Base-by-base conservation (phyloP, 2,888 invertebrate species). In the Rhagonycha fulva region DNA sequence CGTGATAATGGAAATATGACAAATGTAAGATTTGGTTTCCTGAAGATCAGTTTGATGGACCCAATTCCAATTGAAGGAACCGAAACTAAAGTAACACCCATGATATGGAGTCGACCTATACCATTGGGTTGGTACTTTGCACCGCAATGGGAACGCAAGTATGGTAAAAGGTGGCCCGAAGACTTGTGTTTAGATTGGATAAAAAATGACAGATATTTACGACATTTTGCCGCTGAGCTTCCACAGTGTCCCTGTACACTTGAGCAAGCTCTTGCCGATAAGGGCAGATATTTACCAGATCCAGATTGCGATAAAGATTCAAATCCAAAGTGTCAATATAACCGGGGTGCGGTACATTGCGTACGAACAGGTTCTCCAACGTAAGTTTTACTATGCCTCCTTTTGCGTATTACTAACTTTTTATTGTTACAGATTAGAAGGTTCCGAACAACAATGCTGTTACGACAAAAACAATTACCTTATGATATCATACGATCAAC, bases 401-500 rank as follows among this genome's bases (percentile, higher is more conserved):
- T 19, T n/a, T 14, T 71, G 62, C 11, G 7, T 66, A 61, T 71
- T 32, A 26, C 14, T 68, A 14, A 26, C 10, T 72, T 68, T 63
- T 26, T 79, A 72, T 71, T 62, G 62, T 76, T 84, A 86, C 68
- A 96, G 96, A 78, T 87, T 93, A 75, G 95, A 96, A 87, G 97
- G 97, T 28, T 94, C 96, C 1, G 98, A 98, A 72, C 98, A 98
- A 85, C 98, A 98, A 85, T 99, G 99, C 84, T 99, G 99, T 86
- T 99, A 99, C 86, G 98, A 98, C 87, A 95, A 95, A 84, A 94
- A 96, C 82, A 94, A 94, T 2, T 96, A 93, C 87, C 90, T 99
- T 23, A 96, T 98, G 95, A 90, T 98, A 87, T 96, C 98, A 0
- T 96, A 96, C 82, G 99, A 99, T 87, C 96, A 98, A 84, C 95